Evolutionary conservation across 1,140 invertebrate genomes (phyloP), one percentile per base, ranked within the genome.

Genomic region (Phymastichus coffea): DNA sequence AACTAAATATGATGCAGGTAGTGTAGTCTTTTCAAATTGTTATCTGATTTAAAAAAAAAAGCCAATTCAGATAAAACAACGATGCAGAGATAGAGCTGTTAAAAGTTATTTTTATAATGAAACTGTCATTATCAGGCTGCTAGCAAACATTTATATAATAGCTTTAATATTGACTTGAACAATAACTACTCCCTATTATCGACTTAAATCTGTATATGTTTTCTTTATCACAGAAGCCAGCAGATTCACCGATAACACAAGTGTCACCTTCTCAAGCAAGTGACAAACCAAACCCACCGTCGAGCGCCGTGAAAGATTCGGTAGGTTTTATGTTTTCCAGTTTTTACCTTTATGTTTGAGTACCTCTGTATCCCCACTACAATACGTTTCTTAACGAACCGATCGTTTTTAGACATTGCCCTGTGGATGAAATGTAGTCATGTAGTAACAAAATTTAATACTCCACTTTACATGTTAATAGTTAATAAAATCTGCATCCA

Each of bases 1-100:
- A 78, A 33, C 66, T 78, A 14, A 69, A 77, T n/a, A 72, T 71
- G 43, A 56, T 64, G 19, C 58, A 74, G 65, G 71, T 70, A 46
- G n/a, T n/a, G n/a, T n/a, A n/a, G n/a, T n/a, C 17, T 19, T 46
- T 46, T 20, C 22, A 22, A 46, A 20, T 19, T 23, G 43, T 46
- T 46, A 9, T 8, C 17, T 46, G 43, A 22, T 30, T 38, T 33
- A 33, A 33, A n/a, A n/a, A n/a, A n/a, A n/a, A n/a, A n/a, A n/a
- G n/a, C n/a, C n/a, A n/a, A n/a, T n/a, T n/a, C n/a, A n/a, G n/a
- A n/a, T n/a, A n/a, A n/a, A n/a, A n/a, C n/a, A n/a, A n/a, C n/a
- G n/a, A n/a, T n/a, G n/a, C n/a, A n/a, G n/a, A n/a, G n/a, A n/a
- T n/a, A n/a, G n/a, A n/a, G n/a, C n/a, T n/a, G n/a, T n/a, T n/a